Percentiles rank a stretch among this genome's conserved stretches.
Conservation (phyloP, 2,113 vertebrate genomes). For the Electrona antarctica region DNA sequence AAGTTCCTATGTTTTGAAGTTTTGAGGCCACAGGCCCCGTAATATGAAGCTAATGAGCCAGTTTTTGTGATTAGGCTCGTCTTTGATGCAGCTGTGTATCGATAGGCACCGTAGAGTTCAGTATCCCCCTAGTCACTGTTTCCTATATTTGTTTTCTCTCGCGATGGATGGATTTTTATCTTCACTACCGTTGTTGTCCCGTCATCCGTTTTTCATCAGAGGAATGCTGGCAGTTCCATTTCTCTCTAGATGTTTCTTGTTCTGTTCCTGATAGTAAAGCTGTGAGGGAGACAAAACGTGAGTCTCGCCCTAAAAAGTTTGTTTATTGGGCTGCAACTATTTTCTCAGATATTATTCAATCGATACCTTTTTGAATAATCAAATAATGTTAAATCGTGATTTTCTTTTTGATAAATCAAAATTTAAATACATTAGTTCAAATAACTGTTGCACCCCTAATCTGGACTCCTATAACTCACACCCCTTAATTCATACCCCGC, state of each 20-base stretch:
- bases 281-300: conserved; percentile 4
- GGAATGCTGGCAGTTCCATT: neutral
- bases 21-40: neutral
- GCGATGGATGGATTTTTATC: conserved; percentile 11
- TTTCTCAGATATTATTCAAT: conserved; percentile 6
- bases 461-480: no score
- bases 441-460: no score
- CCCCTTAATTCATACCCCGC: no score
- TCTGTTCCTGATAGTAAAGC: neutral
- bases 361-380: neutral
- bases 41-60: conserved; percentile 23
- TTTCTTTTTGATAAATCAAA: no score
- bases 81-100: conserved; percentile 27
- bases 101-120: neutral
- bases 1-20: conserved; percentile 8
- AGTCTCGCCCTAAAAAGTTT: no score
- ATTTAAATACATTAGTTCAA: no score
- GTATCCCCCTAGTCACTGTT: neutral
- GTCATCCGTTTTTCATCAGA: conserved; percentile 7
- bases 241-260: neutral
- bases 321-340: neutral
- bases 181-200: conserved; percentile 8
- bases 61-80: conserved; percentile 25
- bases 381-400: no score
- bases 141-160: conserved; percentile 16